Percentiles rank a stretch among this genome's conserved stretches.
Evolutionary conservation across 2,888 invertebrate genomes (phyloP).

Genomic region (Polia nebulosa): DNA sequence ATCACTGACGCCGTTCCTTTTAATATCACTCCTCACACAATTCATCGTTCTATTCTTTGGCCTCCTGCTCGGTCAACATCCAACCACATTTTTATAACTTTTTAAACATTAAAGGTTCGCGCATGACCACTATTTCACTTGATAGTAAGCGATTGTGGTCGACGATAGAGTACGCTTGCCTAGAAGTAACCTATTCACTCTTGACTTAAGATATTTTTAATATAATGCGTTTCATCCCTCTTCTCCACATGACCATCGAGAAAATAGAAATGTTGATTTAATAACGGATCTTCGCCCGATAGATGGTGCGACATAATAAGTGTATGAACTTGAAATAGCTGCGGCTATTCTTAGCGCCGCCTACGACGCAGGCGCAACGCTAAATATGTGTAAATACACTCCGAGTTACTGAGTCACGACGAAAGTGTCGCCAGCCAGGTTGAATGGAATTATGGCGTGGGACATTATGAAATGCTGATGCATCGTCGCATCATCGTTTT

Average conservation of each 20-base stretch:
- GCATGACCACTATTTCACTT: too few relatives aligned
- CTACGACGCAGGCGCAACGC: constrained; percentile 67
- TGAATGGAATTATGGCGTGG: constrained; percentile 30
- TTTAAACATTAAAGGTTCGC: too few relatives aligned
- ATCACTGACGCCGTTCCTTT: too few relatives aligned
- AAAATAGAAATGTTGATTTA: constrained; percentile 2
- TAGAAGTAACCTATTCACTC: too few relatives aligned
- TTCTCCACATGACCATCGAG: not conserved
- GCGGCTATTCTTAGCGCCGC: constrained; percentile 74
- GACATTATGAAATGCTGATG: constrained; percentile 5
- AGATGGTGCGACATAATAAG: constrained; percentile 66
- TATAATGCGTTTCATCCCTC: too few relatives aligned
- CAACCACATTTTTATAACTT: too few relatives aligned
- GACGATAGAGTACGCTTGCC: too few relatives aligned
- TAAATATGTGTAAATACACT: constrained; percentile 69
- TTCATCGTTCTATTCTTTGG: too few relatives aligned
- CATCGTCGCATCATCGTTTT: not conserved
- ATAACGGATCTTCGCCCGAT: constrained; percentile 23
- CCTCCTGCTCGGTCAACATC: too few relatives aligned
- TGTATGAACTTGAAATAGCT: constrained; percentile 83
- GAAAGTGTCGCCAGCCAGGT: constrained; percentile 35
- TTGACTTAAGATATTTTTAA: too few relatives aligned
- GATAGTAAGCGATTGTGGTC: too few relatives aligned
- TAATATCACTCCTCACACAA: too few relatives aligned
- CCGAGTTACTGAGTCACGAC: constrained; percentile 60